Evolutionary conservation across 2,797 vertebrate species (phyloP), one percentile per base, ranked within the genome.

Genomic region (Coracias cyanogaster): DNA sequence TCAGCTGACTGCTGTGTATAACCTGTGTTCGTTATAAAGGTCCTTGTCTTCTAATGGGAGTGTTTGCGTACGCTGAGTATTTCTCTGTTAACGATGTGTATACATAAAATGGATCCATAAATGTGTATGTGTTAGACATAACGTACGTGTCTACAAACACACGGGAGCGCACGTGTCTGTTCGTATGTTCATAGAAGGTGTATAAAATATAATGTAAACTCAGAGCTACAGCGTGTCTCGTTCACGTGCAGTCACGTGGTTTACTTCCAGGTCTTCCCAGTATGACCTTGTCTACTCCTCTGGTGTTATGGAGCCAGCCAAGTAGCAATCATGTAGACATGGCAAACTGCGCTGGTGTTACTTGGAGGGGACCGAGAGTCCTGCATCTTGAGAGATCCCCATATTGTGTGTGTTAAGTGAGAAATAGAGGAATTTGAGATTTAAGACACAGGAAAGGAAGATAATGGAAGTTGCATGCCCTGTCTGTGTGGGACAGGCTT

Each of bases 41-140:
- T 98, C 97, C n/a, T n/a, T 55, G 97, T 98, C 98, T 98, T 98
- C 98, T 98, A 98, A 98, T 98, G 98, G 98, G 51, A 10, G 28
- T 65, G 72, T 77, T 73, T 70, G 98, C 97, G 97, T 97, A 77
- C 80, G 21, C 81, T 60, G 97, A 97, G 95, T 93, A 46, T 97
- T 97, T 97, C 97, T 98, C 97, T 97, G 97, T 96, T 95, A 90
- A 74, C 89, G 1, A 96, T 97, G 98, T 97, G 97, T 65, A 33
- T 65, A 33, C 35, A 4, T 60, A 24, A 8, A 58, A 58, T 26
- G 20, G 41, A 7, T 41, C 37, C 37, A 31, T 31, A 58, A 85
- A 48, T 52, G 26, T 6, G 1, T 35, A 7, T 45, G 66, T 64
- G 28, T 67, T 7, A 60, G 51, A 52, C 11, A 2, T 49, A 43